These are phyloP conservation scores for Hippotragus niger DNA, from an alignment of 2,113 vertebrate genomes.

Conservation along the genomic window DNA sequence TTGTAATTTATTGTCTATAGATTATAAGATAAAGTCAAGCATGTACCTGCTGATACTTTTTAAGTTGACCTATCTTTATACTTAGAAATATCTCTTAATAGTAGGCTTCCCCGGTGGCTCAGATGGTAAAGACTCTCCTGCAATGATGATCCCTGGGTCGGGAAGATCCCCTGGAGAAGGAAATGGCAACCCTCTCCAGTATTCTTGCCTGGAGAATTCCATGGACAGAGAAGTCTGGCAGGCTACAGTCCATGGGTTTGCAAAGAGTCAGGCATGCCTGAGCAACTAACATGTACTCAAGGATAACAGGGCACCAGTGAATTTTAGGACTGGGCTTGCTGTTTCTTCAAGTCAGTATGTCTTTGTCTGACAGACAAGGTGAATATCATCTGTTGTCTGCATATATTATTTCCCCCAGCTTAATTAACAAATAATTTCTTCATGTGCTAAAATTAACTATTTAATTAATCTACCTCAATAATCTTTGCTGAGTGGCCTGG, in stretches of 20 bases:
- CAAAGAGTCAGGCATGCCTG: not conserved
- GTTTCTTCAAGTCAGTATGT: not conserved
- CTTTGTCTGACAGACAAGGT: not conserved
- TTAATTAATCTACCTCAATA: constrained; percentile 26
- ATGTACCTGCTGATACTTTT: not conserved
- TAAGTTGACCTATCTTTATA: not conserved
- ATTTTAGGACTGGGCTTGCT: not conserved
- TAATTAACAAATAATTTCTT: constrained; percentile 31
- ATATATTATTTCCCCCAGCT: not conserved
- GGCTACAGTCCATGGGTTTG: not conserved
- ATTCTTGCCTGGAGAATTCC: not conserved
- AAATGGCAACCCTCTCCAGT: not conserved
- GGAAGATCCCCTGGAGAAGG: not conserved
- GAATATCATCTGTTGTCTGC: not conserved
- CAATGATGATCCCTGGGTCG: not conserved
- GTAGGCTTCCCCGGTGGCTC: not conserved
- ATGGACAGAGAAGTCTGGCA: not conserved
- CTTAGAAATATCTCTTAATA: not conserved
- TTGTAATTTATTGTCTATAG: not conserved
- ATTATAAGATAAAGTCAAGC: not conserved
- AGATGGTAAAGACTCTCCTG: not conserved
- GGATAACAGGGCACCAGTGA: not conserved
- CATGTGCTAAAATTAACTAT: not conserved
- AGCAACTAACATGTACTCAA: not conserved
- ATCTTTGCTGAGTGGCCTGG: not conserved